phyloP scores from a whole-genome alignment of 2,797 vertebrate genomes.

The Lagorchestes hirsutus region DNA sequence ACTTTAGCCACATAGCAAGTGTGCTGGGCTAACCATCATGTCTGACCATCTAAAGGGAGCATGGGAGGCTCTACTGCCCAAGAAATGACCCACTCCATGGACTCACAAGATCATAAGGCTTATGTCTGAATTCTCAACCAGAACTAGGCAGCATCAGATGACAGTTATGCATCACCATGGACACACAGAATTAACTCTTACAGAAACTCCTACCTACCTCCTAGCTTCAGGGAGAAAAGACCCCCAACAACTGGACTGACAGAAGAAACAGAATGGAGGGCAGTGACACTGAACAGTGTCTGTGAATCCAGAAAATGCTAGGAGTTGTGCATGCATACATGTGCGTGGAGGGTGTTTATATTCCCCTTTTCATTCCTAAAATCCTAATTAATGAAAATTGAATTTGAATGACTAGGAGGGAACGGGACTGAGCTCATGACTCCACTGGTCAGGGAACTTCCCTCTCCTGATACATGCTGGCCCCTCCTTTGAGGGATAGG shows the following conservation, averaged over 20 bases:
- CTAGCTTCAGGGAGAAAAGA: neutral
- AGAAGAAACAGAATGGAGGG: neutral
- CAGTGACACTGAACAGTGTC: neutral
- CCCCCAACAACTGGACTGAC: neutral
- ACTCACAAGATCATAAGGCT: neutral
- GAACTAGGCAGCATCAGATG: no score
- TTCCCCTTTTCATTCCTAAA: neutral
- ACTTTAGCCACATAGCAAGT: no score
- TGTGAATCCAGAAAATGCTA: neutral
- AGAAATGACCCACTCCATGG: neutral
- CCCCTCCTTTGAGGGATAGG: neutral
- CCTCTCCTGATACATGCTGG: neutral
- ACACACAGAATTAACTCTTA: neutral
- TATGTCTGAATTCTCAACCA: neutral
- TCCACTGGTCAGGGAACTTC: no score
- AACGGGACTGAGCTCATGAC: neutral
- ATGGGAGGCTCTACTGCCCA: neutral
- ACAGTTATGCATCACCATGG: no score
- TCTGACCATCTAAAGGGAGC: neutral
- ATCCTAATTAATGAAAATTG: neutral
- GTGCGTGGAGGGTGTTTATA: neutral
- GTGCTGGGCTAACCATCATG: no score
- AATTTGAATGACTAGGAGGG: neutral
- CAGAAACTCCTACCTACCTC: neutral
- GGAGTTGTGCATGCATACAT: neutral